Conservation (phyloP, 2,888 invertebrate genomes). For the Teinopalpus imperialis region DNA sequence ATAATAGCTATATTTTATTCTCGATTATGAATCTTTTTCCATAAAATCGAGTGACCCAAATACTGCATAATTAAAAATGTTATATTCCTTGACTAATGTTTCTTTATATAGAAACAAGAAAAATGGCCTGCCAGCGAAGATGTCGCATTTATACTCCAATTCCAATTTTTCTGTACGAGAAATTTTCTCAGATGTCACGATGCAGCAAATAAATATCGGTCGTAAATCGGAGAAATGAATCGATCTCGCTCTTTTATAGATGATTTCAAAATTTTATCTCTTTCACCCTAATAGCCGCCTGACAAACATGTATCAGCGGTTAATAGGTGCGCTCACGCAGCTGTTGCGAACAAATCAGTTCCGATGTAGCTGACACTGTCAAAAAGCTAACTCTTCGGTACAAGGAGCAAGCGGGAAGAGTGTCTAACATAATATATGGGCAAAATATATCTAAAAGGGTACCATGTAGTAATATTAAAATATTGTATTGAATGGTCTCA, state of each 20-base stretch:
- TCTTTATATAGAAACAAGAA: constrained; percentile 70
- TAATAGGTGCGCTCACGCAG: constrained; percentile 80
- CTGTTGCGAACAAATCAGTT: constrained; percentile 82
- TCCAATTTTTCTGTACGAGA: constrained; percentile 67
- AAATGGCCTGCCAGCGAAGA: constrained; percentile 63
- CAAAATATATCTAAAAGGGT: no score
- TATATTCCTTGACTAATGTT: constrained; percentile 64
- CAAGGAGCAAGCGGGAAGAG: constrained; percentile 49
- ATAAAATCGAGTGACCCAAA: constrained; percentile 26
- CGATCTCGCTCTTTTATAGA: constrained; percentile 75
- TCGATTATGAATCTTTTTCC: constrained; percentile 13
- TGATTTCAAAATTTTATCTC: constrained; percentile 72
- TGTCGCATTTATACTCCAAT: constrained; percentile 64
- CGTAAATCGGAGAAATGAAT: constrained; percentile 73
- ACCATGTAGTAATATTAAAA: no score
- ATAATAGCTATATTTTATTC: no score
- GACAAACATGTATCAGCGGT: constrained; percentile 82
- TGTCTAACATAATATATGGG: neutral
- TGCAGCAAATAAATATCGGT: constrained; percentile 76
- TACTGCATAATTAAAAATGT: constrained; percentile 29
- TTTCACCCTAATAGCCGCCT: constrained; percentile 80
- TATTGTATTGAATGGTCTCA: no score
- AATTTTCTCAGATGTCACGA: constrained; percentile 71
- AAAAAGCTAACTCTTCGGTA: constrained; percentile 67
- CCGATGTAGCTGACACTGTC: constrained; percentile 80